Conservation (phyloP, 2,797 vertebrate genomes). For the Xiphophorus birchmanni region DNA sequence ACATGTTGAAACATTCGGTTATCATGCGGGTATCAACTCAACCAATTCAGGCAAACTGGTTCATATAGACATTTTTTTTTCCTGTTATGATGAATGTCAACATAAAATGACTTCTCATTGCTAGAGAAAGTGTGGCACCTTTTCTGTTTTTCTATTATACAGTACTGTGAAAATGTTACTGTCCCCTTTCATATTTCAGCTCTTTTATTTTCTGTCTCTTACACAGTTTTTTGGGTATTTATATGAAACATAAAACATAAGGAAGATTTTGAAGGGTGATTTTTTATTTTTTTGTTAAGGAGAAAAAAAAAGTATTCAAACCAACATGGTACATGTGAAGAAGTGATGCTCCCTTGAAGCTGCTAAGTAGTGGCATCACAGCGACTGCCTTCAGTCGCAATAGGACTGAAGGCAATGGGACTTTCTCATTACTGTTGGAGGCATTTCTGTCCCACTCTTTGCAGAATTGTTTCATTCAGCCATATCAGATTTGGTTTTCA, state of each 20-base stretch:
- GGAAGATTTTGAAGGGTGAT: background rate
- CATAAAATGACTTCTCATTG: background rate
- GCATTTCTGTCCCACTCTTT: background rate
- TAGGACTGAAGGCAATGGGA: background rate
- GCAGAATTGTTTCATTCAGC: background rate
- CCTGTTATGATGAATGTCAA: constrained; percentile 18
- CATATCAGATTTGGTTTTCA: background rate
- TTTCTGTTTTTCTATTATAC: background rate
- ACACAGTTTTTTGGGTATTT: background rate
- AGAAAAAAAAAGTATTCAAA: background rate
- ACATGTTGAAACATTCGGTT: constrained; percentile 33
- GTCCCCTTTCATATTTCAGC: background rate
- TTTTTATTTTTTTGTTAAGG: background rate
- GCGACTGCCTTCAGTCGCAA: background rate
- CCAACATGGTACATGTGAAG: background rate
- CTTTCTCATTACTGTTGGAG: background rate
- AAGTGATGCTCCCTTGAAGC: background rate
- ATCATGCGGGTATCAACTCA: constrained; percentile 53
- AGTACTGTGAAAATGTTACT: background rate
- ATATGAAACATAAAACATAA: background rate
- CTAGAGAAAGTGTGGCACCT: background rate
- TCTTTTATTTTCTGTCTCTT: background rate
- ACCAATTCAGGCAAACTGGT: background rate
- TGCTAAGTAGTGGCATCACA: background rate
- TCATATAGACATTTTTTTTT: background rate